Evolutionary conservation across 2,888 invertebrate genomes (phyloP).

Genomic region (Vandiemenella viatica): DNA sequence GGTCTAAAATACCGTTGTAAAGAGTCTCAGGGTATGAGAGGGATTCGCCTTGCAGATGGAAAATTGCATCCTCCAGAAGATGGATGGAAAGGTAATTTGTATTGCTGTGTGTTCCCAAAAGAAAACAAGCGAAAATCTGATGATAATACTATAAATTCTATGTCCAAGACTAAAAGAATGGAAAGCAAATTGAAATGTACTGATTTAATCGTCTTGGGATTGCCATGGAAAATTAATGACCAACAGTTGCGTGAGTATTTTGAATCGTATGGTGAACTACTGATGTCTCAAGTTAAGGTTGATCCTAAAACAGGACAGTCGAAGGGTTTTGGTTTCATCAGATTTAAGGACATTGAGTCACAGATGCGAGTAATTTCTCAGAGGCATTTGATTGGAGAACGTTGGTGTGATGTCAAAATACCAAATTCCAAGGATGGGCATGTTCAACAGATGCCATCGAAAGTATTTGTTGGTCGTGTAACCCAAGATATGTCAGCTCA

Average conservation of each 20-base stretch:
- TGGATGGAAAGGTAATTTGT: conserved; percentile 41
- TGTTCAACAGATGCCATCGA: conserved; percentile 31
- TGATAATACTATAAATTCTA: conserved; percentile 30
- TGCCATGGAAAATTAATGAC: conserved; percentile 40
- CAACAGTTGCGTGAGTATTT: conserved; percentile 42
- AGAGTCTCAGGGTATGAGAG: conserved; percentile 33
- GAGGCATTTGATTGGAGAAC: conserved; percentile 90
- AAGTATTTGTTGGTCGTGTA: conserved; percentile 73
- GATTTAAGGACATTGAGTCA: conserved; percentile 88
- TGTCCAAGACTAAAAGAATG: conserved; percentile 34
- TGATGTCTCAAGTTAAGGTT: conserved; percentile 45
- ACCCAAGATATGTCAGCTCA: conserved; percentile 65
- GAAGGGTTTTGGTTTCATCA: conserved; percentile 96
- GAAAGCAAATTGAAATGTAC: conserved; percentile 31
- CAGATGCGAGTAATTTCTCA: conserved; percentile 92
- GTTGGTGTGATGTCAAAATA: conserved; percentile 97
- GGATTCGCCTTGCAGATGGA: conserved; percentile 34
- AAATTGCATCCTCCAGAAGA: conserved; percentile 39
- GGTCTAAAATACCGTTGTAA: conserved; percentile 43
- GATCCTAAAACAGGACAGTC: conserved; percentile 86
- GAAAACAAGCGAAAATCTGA: conserved; percentile 39
- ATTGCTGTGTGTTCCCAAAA: conserved; percentile 48
- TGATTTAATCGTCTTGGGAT: conserved; percentile 43
- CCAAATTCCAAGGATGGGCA: conserved; percentile 72
- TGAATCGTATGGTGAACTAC: conserved; percentile 48